Percentiles rank a stretch among this genome's conserved stretches.
phyloP scores from a whole-genome alignment of 2,113 vertebrate species.

The Manacus vitellinus region DNA sequence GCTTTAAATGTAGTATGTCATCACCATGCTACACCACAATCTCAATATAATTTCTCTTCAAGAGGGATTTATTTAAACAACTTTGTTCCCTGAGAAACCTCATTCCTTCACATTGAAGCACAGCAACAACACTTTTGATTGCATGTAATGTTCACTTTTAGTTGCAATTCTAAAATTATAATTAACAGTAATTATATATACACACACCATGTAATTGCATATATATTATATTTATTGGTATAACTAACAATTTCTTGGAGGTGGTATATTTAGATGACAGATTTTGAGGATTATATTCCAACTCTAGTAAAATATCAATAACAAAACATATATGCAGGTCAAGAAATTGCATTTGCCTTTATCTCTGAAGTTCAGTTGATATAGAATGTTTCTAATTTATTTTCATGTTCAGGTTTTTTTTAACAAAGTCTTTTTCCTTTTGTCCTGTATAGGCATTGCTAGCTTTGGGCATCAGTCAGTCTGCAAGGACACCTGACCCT shows the following conservation, averaged over 20 bases:
- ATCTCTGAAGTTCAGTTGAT: not conserved
- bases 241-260: not conserved
- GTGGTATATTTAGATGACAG: not conserved
- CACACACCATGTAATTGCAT: not conserved
- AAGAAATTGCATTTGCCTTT: not conserved
- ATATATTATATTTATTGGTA: not conserved
- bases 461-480: slow-evolving; percentile 95
- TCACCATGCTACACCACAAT: not conserved
- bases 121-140: not conserved
- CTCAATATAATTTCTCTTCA: not conserved
- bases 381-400: not conserved
- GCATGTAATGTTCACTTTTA: not conserved
- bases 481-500: slow-evolving; percentile 90
- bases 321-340: not conserved
- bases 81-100: not conserved
- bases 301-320: not conserved
- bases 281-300: not conserved
- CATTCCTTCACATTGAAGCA: not conserved
- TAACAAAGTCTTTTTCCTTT: not conserved
- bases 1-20: not conserved
- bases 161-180: not conserved
- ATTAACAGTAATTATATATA: not conserved
- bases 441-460: slow-evolving; percentile 81
- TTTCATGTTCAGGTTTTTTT: not conserved
- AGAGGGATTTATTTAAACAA: not conserved